A percentile compares a stretch with the other conserved stretches of the same genome.
Evolutionary conservation across 2,888 invertebrate species (phyloP).

Genomic region (Lasioglossum villosulum): DNA sequence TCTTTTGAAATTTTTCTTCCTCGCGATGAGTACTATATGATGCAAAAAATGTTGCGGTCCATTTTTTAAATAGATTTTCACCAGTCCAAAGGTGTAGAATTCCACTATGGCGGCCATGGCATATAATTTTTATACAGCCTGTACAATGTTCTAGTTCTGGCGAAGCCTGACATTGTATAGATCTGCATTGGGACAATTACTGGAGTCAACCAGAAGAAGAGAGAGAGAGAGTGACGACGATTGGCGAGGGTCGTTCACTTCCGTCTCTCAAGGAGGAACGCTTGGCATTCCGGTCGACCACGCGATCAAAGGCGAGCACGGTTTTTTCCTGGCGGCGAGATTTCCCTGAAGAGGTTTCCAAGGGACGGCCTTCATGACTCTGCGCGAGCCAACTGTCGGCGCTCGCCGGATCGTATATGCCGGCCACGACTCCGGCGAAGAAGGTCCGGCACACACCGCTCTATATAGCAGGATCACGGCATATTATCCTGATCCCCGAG

Average conservation of each 20-base stretch:
- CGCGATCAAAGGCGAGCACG: constrained; percentile 54
- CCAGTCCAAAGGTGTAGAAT: too few species aligned
- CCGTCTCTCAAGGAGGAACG: constrained; percentile 56
- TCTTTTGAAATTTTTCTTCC: too few species aligned
- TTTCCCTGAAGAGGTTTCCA: constrained; percentile 64
- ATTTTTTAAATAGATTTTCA: too few species aligned
- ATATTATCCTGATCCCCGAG: constrained; percentile 60
- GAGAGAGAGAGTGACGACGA: constrained; percentile 1
- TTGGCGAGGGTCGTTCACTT: constrained; percentile 51
- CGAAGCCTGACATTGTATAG: too few species aligned
- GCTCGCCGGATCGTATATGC: constrained; percentile 62
- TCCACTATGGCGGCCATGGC: too few species aligned
- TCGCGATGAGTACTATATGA: too few species aligned
- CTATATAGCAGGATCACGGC: constrained; percentile 56
- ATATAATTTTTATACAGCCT: too few species aligned
- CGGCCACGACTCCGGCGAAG: constrained; percentile 54
- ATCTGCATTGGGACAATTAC: not conserved
- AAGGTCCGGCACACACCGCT: constrained; percentile 16
- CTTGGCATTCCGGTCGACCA: constrained; percentile 49
- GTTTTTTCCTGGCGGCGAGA: constrained; percentile 47
- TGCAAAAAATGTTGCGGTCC: too few species aligned
- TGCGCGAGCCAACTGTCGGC: constrained; percentile 58
- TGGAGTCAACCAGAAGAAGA: not conserved
- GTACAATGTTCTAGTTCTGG: too few species aligned
- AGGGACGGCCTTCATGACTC: constrained; percentile 62